Conservation (phyloP, 2,888 invertebrate genomes). For the Thera obeliscata region DNA sequence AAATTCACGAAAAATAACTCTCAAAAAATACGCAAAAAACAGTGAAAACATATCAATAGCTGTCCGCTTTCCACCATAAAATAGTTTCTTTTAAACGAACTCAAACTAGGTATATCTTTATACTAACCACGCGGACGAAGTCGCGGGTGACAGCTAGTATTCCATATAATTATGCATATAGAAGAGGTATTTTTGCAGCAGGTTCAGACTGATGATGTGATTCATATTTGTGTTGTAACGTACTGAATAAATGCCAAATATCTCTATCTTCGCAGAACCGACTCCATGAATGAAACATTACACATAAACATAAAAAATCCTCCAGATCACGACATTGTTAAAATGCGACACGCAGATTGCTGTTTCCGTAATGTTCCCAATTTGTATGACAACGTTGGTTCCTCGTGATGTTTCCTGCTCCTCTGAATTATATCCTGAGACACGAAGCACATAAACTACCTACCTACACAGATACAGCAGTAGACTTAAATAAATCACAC, state of each 20-base stretch:
- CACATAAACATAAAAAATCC: background rate
- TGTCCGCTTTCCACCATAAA: too few relatives aligned
- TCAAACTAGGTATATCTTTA: too few relatives aligned
- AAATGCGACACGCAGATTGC: slow-evolving; percentile 16
- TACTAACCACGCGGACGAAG: too few relatives aligned
- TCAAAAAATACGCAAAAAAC: too few relatives aligned
- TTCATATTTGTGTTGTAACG: background rate
- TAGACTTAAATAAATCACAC: slow-evolving; percentile 39
- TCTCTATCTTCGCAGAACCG: background rate
- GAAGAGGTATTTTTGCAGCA: too few relatives aligned
- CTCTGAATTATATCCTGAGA: slow-evolving; percentile 40
- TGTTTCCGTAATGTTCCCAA: slow-evolving; percentile 30
- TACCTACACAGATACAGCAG: slow-evolving; percentile 27
- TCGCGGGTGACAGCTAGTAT: too few relatives aligned
- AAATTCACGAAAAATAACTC: too few relatives aligned
- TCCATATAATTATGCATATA: too few relatives aligned
- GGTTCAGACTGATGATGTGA: too few relatives aligned
- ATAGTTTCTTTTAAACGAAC: too few relatives aligned
- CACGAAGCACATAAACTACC: slow-evolving; percentile 35
- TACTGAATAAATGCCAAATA: background rate
- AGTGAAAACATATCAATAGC: too few relatives aligned
- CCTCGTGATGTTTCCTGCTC: slow-evolving; percentile 38
- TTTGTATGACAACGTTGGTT: slow-evolving; percentile 36
- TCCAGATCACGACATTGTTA: slow-evolving; percentile 7
- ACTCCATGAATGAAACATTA: background rate